phyloP scores from a whole-genome alignment of 64 coral and sea anemone genomes.

The Astreopora myriophthalma region DNA sequence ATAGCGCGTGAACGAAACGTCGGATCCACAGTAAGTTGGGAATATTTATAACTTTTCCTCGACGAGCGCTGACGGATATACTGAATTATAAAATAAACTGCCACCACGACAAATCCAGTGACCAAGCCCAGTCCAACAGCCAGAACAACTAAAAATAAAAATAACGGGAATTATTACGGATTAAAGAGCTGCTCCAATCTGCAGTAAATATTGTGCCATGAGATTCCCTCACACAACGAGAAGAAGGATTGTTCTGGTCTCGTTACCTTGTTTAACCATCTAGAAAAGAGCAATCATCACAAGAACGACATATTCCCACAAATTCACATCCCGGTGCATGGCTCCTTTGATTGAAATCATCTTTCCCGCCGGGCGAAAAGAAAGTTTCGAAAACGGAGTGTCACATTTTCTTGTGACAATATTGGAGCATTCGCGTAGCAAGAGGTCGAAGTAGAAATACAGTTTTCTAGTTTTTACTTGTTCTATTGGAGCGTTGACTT shows the following conservation, averaged over 20 bases:
- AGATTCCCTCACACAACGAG: neutral
- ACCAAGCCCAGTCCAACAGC: slow-evolving; percentile 17
- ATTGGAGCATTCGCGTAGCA: neutral
- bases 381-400: neutral
- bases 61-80: neutral
- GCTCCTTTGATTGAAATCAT: neutral
- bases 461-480: slow-evolving; percentile 29
- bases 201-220: neutral
- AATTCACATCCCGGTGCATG: neutral
- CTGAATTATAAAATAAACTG: slow-evolving; percentile 2
- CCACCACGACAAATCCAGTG: neutral
- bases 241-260: no score
- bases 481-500: neutral
- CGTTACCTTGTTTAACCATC: slow-evolving; percentile 20
- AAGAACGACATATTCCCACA: neutral
- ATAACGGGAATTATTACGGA: neutral
- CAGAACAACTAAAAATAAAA: slow-evolving; percentile 30
- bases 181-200: neutral
- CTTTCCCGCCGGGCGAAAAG: neutral
- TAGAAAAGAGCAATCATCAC: neutral
- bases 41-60: neutral
- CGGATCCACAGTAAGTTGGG: neutral
- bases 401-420: neutral
- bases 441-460: neutral
- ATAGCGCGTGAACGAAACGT: neutral